Conservation (phyloP, 1,140 invertebrate genomes). For the Trichonephila clavipes region DNA sequence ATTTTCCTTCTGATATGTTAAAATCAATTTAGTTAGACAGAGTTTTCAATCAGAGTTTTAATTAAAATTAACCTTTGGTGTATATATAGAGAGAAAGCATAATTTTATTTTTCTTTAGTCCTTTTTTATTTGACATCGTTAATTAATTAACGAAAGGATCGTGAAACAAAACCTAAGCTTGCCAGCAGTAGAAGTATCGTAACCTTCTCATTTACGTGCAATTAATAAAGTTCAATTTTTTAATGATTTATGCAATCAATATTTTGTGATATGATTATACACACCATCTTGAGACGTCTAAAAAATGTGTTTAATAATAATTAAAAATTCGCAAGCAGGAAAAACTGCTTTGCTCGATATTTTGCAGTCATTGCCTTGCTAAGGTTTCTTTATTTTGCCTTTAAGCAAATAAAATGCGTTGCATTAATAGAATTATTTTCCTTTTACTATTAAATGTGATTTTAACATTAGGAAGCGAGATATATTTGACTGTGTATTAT, state of each 20-base stretch:
- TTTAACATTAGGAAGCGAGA: no score
- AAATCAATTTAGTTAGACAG: not conserved
- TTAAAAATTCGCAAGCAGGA: not conserved
- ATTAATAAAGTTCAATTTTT: not conserved
- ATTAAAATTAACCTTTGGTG: conserved; percentile 18
- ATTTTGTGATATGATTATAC: not conserved
- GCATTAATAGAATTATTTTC: no score
- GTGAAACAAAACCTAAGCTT: not conserved
- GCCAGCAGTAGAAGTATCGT: no score
- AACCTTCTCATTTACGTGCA: no score
- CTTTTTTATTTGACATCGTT: not conserved
- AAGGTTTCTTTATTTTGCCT: no score
- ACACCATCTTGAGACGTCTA: not conserved
- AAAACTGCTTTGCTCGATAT: not conserved
- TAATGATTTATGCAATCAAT: not conserved
- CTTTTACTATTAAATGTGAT: no score
- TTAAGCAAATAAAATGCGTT: no score
- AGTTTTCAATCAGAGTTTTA: not conserved
- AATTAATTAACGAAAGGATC: not conserved
- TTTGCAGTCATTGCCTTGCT: no score
- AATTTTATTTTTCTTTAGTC: not conserved
- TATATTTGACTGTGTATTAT: no score
- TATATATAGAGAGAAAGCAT: not conserved
- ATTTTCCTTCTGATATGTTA: not conserved
- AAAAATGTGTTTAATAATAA: not conserved